Percentiles rank a stretch among this genome's conserved stretches.
phyloP scores from a whole-genome alignment of 2,797 vertebrate genomes.

The Dryobates pubescens region DNA sequence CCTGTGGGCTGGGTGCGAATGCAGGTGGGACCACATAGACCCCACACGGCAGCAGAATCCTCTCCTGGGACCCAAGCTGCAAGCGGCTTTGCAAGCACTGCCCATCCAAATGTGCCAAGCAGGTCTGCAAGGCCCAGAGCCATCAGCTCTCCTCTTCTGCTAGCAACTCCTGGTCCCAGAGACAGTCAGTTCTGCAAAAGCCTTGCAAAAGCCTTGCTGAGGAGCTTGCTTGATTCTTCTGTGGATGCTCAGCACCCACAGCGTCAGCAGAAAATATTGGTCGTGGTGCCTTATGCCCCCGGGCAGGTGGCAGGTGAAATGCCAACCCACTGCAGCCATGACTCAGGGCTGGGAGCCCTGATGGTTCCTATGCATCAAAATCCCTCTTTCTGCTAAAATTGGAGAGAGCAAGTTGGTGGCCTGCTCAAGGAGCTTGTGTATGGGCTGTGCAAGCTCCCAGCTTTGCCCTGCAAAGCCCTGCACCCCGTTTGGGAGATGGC shows the following conservation, averaged over 20 bases:
- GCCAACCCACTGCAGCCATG: not conserved
- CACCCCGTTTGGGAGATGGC: not conserved
- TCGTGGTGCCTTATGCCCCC: not conserved
- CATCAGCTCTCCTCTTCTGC: not conserved
- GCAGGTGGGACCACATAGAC: not conserved
- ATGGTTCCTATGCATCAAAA: not conserved
- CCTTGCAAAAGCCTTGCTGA: not conserved
- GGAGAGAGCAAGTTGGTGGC: not conserved
- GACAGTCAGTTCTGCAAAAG: not conserved
- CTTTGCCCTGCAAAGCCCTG: not conserved
- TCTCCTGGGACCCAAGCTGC: not conserved
- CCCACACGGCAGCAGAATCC: fast-evolving
- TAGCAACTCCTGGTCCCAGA: not conserved
- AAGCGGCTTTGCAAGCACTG: fast-evolving
- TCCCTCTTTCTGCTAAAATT: not conserved
- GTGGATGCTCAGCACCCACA: not conserved
- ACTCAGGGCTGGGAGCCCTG: not conserved
- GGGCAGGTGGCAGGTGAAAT: not conserved
- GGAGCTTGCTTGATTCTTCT: not conserved
- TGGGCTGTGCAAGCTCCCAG: not conserved
- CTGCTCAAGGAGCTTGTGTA: not conserved
- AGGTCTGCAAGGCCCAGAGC: not conserved
- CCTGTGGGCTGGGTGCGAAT: not conserved
- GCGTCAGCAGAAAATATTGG: not conserved
- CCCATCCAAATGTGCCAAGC: not conserved